These are phyloP conservation scores for Ahaetulla prasina DNA, from an alignment of 2,113 vertebrate genomes.

Conservation along the genomic window DNA sequence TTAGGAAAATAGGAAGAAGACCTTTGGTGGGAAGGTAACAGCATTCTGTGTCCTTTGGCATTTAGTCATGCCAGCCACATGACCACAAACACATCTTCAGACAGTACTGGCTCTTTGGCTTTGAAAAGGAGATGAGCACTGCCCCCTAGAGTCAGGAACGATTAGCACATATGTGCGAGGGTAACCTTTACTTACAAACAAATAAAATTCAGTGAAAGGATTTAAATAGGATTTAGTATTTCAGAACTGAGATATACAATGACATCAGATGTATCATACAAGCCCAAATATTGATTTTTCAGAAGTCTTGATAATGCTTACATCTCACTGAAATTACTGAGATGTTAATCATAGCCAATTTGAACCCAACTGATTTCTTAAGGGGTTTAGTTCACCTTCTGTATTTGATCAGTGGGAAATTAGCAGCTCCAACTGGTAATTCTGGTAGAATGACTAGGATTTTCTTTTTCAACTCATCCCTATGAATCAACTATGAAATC, in stretches of 20 bases:
- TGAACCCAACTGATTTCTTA: neutral
- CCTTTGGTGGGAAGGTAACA: too few species aligned
- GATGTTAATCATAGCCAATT: neutral
- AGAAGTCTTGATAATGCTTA: neutral
- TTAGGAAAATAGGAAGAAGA: too few species aligned
- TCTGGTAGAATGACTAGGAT: neutral
- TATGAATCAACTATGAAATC: neutral
- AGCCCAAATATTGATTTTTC: neutral
- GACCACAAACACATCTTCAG: too few species aligned
- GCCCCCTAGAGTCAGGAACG: too few species aligned
- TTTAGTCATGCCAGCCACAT: too few species aligned
- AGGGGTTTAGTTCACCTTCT: neutral
- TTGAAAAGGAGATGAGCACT: too few species aligned
- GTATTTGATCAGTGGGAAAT: neutral
- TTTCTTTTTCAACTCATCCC: neutral
- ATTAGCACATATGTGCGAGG: too few species aligned
- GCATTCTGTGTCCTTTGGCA: too few species aligned
- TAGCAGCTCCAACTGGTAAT: neutral
- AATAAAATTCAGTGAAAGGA: neutral
- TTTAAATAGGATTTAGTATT: neutral
- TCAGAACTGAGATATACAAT: neutral
- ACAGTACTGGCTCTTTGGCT: too few species aligned
- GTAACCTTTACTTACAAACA: too few species aligned
- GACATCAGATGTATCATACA: neutral
- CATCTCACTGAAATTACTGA: neutral